Conservation (phyloP, 1,140 invertebrate genomes). For the Amphibalanus amphitrite region DNA sequence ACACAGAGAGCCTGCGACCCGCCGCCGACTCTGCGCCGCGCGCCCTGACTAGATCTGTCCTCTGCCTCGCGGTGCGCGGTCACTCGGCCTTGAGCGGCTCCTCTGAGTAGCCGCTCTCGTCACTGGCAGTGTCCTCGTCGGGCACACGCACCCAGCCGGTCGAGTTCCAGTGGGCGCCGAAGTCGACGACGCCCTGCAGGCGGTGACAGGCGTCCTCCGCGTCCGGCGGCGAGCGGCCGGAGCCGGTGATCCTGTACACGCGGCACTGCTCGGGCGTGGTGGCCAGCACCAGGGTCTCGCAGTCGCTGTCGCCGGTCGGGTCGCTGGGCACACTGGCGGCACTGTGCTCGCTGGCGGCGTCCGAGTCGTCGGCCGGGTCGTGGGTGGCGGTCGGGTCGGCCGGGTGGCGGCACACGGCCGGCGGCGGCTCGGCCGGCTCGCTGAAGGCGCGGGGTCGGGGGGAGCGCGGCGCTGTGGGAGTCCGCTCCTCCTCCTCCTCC, state of each 20-base stretch:
- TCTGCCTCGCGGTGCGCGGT: background rate
- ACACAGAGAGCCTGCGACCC: no score
- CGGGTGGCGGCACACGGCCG: background rate
- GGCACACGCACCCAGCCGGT: background rate
- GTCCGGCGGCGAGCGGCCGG: background rate
- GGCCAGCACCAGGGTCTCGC: background rate
- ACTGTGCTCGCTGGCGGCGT: background rate
- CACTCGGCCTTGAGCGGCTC: background rate
- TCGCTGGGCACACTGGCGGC: background rate
- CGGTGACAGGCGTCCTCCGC: background rate
- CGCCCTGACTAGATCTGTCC: background rate
- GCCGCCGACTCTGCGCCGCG: no score
- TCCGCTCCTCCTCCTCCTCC: background rate
- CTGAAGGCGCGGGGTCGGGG: background rate
- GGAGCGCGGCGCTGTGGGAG: no score
- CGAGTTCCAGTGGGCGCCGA: background rate
- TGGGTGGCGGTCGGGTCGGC: background rate
- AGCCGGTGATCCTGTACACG: background rate
- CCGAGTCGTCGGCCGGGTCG: background rate
- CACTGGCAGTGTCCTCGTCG: background rate
- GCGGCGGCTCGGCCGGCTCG: background rate
- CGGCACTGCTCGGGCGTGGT: background rate
- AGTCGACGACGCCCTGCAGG: background rate
- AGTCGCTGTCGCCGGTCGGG: background rate
- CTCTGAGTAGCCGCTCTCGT: slow-evolving; percentile 1